These are phyloP conservation scores for Alloscopus bannaensis DNA, from an alignment of 2,888 invertebrate genomes.

Conservation along the genomic window DNA sequence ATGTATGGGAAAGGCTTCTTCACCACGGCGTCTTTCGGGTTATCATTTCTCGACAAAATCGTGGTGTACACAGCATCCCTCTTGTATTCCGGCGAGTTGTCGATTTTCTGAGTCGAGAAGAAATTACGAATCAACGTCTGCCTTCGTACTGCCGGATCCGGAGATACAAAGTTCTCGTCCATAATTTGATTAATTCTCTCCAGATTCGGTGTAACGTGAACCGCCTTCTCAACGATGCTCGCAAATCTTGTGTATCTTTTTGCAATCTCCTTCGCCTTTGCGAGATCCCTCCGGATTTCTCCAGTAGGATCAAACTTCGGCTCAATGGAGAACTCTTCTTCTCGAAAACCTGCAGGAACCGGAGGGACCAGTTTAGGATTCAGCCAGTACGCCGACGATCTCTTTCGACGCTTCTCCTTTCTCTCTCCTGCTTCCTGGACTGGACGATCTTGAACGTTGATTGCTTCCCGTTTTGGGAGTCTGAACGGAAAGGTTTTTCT, in stretches of 20 bases:
- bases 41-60: constrained; percentile 33
- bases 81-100: constrained; percentile 38
- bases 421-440: neutral
- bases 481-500: neutral
- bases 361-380: constrained; percentile 44
- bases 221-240: constrained; percentile 27
- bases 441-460: neutral
- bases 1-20: constrained; percentile 41
- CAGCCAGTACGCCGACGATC: constrained; percentile 38
- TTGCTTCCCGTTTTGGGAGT: neutral
- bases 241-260: constrained; percentile 46
- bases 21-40: constrained; percentile 22
- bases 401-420: neutral
- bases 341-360: constrained; percentile 40
- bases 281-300: constrained; percentile 35
- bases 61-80: constrained; percentile 42
- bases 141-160: constrained; percentile 13
- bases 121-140: constrained; percentile 37
- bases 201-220: constrained; percentile 28
- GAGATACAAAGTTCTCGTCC: constrained; percentile 40
- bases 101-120: constrained; percentile 39
- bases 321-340: constrained; percentile 33
- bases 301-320: constrained; percentile 49
- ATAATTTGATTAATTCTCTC: constrained; percentile 22
- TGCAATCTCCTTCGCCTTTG: constrained; percentile 31